Percentiles rank a stretch among this genome's conserved stretches.
Evolutionary conservation across 2,113 vertebrate genomes (phyloP).

Genomic region (Coryphaenoides rupestris): DNA sequence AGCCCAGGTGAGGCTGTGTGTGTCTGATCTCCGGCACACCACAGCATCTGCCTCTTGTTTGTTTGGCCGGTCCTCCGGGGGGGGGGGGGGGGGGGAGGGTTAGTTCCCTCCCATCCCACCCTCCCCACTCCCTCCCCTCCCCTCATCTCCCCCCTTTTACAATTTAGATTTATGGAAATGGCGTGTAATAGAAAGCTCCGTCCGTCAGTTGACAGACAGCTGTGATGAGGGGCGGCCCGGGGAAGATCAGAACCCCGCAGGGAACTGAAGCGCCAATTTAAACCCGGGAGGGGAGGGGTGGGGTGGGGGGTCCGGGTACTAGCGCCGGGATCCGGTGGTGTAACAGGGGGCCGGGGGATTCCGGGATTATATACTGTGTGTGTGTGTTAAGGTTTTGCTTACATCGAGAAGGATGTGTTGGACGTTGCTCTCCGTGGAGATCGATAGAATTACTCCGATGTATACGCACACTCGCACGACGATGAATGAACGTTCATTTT

Average conservation of each 20-base stretch:
- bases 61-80: too few species aligned
- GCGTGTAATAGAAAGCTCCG: conserved; percentile 76
- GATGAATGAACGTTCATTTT: too few species aligned
- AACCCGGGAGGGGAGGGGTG: conserved; percentile 16
- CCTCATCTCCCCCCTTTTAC: conserved; percentile 57
- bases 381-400: neutral
- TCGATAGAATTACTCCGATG: too few species aligned
- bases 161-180: conserved; percentile 77
- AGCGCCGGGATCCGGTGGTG: conserved; percentile 30
- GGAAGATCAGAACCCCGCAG: conserved; percentile 11
- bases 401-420: too few species aligned
- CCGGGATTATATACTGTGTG: conserved; percentile 14
- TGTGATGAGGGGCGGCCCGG: conserved; percentile 64
- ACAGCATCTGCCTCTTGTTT: too few species aligned
- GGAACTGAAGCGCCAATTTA: conserved; percentile 32
- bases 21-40: too few species aligned
- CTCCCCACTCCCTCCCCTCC: conserved; percentile 31
- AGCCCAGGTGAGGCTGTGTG: too few species aligned
- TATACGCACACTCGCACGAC: too few species aligned
- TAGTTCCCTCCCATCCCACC: conserved; percentile 43
- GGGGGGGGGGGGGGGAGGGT: too few species aligned
- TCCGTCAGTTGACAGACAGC: conserved; percentile 79
- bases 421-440: too few species aligned
- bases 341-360: conserved; percentile 18
- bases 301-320: too few species aligned